phyloP scores from a whole-genome alignment of 2,888 invertebrate species.

The Epicampocera succincta region DNA sequence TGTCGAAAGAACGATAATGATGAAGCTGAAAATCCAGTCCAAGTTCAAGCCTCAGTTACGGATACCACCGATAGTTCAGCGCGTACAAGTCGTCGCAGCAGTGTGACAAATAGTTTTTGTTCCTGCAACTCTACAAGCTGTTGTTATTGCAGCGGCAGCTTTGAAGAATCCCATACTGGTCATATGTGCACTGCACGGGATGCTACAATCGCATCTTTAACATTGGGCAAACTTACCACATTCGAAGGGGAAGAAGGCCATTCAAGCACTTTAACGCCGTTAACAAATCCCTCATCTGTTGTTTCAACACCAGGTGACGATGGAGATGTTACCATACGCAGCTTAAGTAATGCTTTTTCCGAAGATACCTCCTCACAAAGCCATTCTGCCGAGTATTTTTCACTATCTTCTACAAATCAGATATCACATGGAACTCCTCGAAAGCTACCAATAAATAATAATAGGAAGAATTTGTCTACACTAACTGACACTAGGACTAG shows the following conservation, averaged over 20 bases:
- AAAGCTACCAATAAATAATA: conserved; percentile 46
- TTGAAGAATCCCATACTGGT: conserved; percentile 74
- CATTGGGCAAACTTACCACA: conserved; percentile 51
- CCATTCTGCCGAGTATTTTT: conserved; percentile 80
- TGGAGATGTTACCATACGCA: conserved; percentile 75
- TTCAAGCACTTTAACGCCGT: conserved; percentile 76
- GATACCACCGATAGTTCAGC: conserved; percentile 66
- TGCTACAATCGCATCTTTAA: conserved; percentile 70
- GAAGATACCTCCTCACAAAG: conserved; percentile 78
- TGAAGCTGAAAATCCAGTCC: conserved; percentile 49
- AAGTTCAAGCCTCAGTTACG: conserved; percentile 49
- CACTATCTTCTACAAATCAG: conserved; percentile 76
- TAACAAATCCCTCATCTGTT: conserved; percentile 74
- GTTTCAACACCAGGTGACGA: conserved; percentile 71
- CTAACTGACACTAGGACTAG: not conserved
- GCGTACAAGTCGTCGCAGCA: conserved; percentile 75
- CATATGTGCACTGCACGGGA: conserved; percentile 75
- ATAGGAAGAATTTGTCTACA: conserved; percentile 31
- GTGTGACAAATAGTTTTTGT: conserved; percentile 75
- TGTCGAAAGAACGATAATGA: conserved; percentile 44
- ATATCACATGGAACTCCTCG: conserved; percentile 70
- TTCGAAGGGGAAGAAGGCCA: conserved; percentile 69
- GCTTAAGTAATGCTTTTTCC: conserved; percentile 72
- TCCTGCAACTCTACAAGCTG: conserved; percentile 79
- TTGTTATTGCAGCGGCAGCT: conserved; percentile 76